A percentile compares a stretch with the other conserved stretches of the same genome.
Evolutionary conservation across 2,113 vertebrate genomes (phyloP).

Genomic region (Pomatostomus ruficeps): DNA sequence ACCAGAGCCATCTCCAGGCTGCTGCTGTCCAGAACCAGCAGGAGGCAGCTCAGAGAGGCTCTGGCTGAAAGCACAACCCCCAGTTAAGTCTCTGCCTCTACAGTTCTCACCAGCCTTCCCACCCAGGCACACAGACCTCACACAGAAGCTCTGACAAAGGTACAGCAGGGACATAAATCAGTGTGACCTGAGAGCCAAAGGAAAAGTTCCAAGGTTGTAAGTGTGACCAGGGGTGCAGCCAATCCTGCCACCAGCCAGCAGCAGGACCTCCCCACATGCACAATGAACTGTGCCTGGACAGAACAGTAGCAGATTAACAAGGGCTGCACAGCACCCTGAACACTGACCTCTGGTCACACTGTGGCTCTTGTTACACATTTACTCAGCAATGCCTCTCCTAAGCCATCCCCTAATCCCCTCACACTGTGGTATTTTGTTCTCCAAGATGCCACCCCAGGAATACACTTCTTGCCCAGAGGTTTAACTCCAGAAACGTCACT

Average conservation of each 20-base stretch:
- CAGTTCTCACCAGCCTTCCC: too few relatives aligned
- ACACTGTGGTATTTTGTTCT: accelerated
- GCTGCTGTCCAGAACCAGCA: neutral
- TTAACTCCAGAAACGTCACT: neutral
- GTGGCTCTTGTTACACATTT: accelerated
- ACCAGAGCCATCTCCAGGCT: neutral
- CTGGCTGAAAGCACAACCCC: neutral
- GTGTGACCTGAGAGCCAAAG: neutral
- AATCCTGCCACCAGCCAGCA: neutral
- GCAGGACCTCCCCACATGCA: neutral
- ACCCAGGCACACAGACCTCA: neutral
- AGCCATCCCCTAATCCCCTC: neutral
- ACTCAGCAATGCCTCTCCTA: neutral
- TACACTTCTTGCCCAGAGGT: neutral
- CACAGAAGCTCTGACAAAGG: neutral
- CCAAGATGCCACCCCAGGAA: neutral
- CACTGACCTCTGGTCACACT: neutral
- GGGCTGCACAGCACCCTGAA: accelerated
- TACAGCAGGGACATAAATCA: neutral
- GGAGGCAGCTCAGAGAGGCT: neutral
- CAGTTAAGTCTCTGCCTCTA: neutral
- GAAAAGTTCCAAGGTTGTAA: neutral
- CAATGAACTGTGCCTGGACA: neutral
- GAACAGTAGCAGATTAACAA: neutral
- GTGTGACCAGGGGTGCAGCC: accelerated